phyloP scores from a whole-genome alignment of 2,888 invertebrate genomes.

The Heliconius ethilla region DNA sequence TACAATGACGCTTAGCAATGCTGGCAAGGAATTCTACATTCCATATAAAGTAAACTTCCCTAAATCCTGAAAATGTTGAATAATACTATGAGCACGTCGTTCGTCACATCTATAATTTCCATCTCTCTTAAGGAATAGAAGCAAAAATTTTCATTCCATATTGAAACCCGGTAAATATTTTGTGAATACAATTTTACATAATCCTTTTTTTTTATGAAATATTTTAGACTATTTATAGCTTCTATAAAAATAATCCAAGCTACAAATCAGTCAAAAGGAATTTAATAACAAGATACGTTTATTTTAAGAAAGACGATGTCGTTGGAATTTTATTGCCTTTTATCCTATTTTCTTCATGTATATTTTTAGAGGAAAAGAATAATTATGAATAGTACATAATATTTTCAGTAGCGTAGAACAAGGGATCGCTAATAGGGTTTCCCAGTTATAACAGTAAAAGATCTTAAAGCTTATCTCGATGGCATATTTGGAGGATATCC shows the following conservation, averaged over 20 bases:
- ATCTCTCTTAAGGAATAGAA: neutral
- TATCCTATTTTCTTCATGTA: neutral
- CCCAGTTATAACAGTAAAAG: constrained; percentile 51
- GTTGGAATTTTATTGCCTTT: neutral
- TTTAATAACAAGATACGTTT: neutral
- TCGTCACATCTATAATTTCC: neutral
- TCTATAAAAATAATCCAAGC: neutral
- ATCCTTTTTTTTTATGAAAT: neutral
- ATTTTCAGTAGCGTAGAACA: constrained; percentile 11
- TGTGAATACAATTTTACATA: neutral
- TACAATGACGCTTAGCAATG: neutral
- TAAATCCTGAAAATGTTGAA: neutral
- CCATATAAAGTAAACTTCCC: neutral
- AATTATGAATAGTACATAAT: constrained; percentile 12
- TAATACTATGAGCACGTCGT: neutral
- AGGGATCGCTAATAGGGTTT: constrained; percentile 34
- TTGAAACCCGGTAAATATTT: neutral
- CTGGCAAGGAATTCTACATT: neutral
- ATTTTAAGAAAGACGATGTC: neutral
- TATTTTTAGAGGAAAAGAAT: neutral
- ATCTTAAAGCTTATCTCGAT: constrained; percentile 72
- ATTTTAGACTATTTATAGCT: neutral
- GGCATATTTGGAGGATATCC: constrained; percentile 67
- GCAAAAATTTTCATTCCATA: neutral
- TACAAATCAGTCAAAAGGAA: neutral